These are phyloP conservation scores for Lycodopsis pacificus DNA, from an alignment of 2,797 vertebrate genomes.

Conservation along the genomic window DNA sequence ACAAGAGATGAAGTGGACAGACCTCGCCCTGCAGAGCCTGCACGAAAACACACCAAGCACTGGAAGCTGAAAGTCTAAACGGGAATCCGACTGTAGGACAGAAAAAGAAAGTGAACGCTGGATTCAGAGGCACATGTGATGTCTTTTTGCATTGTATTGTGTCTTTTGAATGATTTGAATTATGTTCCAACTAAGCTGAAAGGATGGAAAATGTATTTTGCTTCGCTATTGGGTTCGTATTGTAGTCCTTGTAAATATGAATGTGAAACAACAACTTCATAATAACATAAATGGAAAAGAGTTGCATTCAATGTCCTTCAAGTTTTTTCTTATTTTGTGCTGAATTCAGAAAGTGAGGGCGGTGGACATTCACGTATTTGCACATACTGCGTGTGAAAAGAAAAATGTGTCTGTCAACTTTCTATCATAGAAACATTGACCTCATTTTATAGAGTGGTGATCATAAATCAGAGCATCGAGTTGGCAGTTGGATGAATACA, in stretches of 20 bases:
- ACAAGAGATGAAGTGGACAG: constrained; percentile 99
- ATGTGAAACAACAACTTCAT: not conserved
- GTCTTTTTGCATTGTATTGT: not conserved
- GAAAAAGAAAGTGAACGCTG: not conserved
- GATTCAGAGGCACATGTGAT: not conserved
- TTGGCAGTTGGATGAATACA: not conserved
- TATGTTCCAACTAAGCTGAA: constrained; percentile 5
- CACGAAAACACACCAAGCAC: constrained; percentile 93
- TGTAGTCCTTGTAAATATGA: not conserved
- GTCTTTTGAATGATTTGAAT: not conserved
- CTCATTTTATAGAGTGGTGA: not conserved
- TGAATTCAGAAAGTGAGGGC: not conserved
- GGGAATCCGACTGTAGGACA: constrained; percentile 9
- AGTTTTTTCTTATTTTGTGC: not conserved
- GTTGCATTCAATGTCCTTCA: not conserved
- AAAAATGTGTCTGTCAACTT: not conserved
- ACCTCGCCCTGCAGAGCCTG: constrained; percentile 94
- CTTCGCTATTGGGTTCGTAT: not conserved
- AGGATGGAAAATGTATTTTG: not conserved
- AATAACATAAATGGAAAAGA: not conserved
- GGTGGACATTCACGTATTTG: not conserved
- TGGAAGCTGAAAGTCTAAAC: constrained; percentile 82
- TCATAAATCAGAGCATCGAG: not conserved
- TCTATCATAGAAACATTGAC: not conserved
- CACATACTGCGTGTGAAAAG: not conserved